Evolutionary conservation across 2,113 vertebrate genomes (phyloP), one percentile per base, ranked within the genome.

Genomic region (Damaliscus lunatus): DNA sequence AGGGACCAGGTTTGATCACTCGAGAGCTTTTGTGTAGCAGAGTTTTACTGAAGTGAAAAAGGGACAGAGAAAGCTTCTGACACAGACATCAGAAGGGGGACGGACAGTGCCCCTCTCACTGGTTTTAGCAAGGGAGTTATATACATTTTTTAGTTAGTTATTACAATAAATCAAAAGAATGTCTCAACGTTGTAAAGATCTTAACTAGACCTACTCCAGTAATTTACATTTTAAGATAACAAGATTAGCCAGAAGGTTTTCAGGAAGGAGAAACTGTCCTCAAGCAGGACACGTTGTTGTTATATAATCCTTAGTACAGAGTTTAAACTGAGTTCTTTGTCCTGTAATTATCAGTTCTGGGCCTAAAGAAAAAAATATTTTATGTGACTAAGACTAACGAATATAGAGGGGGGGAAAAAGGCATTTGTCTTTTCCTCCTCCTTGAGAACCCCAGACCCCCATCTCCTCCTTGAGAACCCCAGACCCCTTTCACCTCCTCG

Each of bases 51-150:
- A 74, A 40, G 19, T 40, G 19, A 13, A 40, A 71, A 74, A 40
- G 5, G 19, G n/a, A 23, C 67, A 74, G n/a, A 40, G n/a, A 23
- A 74, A 74, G 67, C 67, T 74, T 74, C n/a, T 40, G 67, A 23
- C n/a, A 71, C 10, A 71, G 67, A 71, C 67, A 40, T 23, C 67
- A 23, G 67, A 71, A 23, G 67, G 10, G 9, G n/a, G 10, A 71
- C 0, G 0, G 67, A 71, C 2, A 23, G n/a, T 21, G n/a, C 19
- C 67, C n/a, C 19, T 36, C n/a, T 71, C 5, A 0, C n/a, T 36
- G 19, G 67, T 71, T 36, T 71, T 71, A 40, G 17, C 67, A 40
- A 23, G n/a, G 5, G n/a, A 71, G 19, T 71, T 40, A 71, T 23
- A 71, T n/a, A 71, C 0, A 0, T 36, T 3, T 71, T 74, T 71